Percentiles rank a stretch among this genome's conserved stretches.
Conservation (phyloP, 2,113 vertebrate species). For the Sitta europaea region DNA sequence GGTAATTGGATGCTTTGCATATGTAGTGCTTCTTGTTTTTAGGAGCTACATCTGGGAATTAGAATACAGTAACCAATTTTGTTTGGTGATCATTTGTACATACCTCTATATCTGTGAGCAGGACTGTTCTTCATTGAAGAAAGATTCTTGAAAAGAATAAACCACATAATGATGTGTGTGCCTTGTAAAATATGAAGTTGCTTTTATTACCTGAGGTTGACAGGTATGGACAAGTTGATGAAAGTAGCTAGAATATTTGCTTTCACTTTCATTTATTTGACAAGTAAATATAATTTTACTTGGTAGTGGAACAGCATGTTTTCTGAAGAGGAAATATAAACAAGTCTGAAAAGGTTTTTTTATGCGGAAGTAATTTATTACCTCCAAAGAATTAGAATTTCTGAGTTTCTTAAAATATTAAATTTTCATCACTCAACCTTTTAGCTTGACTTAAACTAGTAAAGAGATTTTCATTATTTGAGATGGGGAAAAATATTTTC, state of each 20-base stretch:
- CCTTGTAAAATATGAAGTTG: neutral
- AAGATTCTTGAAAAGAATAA: neutral
- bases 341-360: neutral
- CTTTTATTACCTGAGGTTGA: constrained; percentile 15
- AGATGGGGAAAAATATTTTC: neutral
- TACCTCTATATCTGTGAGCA: neutral
- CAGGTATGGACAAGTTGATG: neutral
- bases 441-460: neutral
- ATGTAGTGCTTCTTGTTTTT: neutral
- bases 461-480: neutral
- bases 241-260: neutral
- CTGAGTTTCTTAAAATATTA: neutral
- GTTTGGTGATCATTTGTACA: neutral
- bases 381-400: neutral
- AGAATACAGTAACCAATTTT: neutral
- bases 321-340: neutral
- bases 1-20: neutral
- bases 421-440: neutral
- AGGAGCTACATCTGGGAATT: neutral
- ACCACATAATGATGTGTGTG: neutral
- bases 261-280: constrained; percentile 17
- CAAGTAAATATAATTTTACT: neutral
- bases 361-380: neutral
- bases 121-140: neutral
- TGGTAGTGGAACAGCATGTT: neutral